These are phyloP conservation scores for Tenodera sinensis DNA, from an alignment of 2,888 invertebrate species.

Conservation along the genomic window DNA sequence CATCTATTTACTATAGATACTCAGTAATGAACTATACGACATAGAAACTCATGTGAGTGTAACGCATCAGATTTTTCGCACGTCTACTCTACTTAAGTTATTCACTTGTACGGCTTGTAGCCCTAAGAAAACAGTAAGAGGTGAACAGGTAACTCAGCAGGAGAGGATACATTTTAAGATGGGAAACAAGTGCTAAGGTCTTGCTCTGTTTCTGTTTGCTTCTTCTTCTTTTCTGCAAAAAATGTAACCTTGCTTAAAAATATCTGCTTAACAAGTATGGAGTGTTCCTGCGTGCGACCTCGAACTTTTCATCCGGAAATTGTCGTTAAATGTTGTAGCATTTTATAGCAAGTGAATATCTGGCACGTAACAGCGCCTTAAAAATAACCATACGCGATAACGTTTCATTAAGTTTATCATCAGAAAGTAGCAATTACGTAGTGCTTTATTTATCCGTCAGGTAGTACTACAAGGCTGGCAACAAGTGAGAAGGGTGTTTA, in stretches of 20 bases:
- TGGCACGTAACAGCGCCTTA: neutral
- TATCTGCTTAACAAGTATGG: neutral
- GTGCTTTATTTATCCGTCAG: neutral
- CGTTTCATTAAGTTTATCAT: neutral
- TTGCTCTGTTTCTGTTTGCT: too few species aligned
- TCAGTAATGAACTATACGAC: too few species aligned
- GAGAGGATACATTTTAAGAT: too few species aligned
- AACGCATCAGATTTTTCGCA: too few species aligned
- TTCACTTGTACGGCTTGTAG: too few species aligned
- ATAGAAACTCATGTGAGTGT: too few species aligned
- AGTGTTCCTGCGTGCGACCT: neutral
- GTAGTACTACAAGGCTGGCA: neutral
- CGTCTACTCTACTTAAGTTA: too few species aligned
- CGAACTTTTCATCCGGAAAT: neutral
- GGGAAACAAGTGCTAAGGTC: too few species aligned
- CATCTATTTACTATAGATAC: too few species aligned
- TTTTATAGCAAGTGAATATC: neutral
- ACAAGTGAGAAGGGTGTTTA: neutral
- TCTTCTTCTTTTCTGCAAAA: too few species aligned
- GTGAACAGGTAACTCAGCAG: too few species aligned
- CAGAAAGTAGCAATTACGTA: neutral
- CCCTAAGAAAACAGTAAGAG: too few species aligned
- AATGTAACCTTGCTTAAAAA: neutral
- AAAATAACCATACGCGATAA: neutral
- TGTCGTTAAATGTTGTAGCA: neutral